These are phyloP conservation scores for Chaetogeoica ovagalla DNA, from an alignment of 2,888 invertebrate species.

Conservation along the genomic window DNA sequence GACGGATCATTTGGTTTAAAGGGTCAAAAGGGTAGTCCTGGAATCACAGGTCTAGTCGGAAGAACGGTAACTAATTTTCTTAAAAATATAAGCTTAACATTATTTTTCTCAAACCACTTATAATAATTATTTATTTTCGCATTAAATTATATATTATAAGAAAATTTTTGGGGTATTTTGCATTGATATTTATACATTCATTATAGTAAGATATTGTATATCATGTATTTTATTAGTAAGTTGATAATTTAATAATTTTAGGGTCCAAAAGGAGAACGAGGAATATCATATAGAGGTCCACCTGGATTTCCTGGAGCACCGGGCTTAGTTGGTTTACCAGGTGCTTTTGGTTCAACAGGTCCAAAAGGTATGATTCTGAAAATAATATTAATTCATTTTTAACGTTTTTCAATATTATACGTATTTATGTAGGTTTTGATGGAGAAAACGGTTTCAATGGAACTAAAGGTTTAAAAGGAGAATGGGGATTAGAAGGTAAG, in stretches of 20 bases:
- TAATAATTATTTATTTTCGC: too few relatives aligned
- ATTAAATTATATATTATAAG: too few relatives aligned
- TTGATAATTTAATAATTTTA: slow-evolving; percentile 48
- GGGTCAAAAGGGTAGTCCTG: slow-evolving; percentile 62
- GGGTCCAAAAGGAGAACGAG: slow-evolving; percentile 61
- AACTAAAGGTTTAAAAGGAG: slow-evolving; percentile 57
- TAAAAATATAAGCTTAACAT: too few relatives aligned
- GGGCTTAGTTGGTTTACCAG: slow-evolving; percentile 58
- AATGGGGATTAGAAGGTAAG: slow-evolving; percentile 41
- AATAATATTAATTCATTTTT: background rate
- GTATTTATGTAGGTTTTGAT: slow-evolving; percentile 32
- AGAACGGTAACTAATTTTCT: background rate
- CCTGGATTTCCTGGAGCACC: slow-evolving; percentile 55
- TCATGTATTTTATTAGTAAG: too few relatives aligned
- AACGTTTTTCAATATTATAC: background rate
- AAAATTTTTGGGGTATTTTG: too few relatives aligned
- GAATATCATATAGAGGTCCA: slow-evolving; percentile 59
- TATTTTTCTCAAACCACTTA: too few relatives aligned
- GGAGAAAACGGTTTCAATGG: slow-evolving; percentile 55
- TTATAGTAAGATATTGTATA: too few relatives aligned
- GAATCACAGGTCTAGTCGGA: slow-evolving; percentile 59
- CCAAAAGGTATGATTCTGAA: slow-evolving; percentile 52
- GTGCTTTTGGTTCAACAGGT: slow-evolving; percentile 57
- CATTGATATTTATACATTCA: too few relatives aligned
- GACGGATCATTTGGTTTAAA: slow-evolving; percentile 58